phyloP scores from a whole-genome alignment of 2,888 invertebrate genomes.

The Torymus tubicola region DNA sequence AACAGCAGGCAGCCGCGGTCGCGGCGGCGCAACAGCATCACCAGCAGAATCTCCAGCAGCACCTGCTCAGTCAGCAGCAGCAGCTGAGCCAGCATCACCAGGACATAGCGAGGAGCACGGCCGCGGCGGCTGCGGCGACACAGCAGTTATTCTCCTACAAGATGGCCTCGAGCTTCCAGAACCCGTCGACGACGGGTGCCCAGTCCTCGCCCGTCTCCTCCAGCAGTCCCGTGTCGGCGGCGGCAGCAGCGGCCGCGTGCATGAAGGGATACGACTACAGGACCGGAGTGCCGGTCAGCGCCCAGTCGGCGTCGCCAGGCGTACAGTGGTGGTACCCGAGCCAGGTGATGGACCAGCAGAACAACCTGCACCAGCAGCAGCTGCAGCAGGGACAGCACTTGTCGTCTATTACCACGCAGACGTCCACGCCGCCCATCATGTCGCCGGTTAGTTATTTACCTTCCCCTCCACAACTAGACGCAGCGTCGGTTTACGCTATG shows the following conservation, averaged over 20 bases:
- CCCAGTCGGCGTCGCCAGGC: conserved; percentile 76
- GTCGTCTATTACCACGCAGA: conserved; percentile 73
- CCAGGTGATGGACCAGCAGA: conserved; percentile 80
- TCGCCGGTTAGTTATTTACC: conserved; percentile 69
- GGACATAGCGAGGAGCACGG: conserved; percentile 79
- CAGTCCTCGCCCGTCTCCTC: conserved; percentile 66
- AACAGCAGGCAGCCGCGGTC: conserved; percentile 76
- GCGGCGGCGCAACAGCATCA: conserved; percentile 74
- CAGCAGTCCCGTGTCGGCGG: conserved; percentile 80
- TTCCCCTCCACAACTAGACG: too few relatives aligned
- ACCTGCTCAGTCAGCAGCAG: conserved; percentile 71
- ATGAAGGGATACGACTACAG: conserved; percentile 84
- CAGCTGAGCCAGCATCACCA: conserved; percentile 75
- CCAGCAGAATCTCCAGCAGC: conserved; percentile 63
- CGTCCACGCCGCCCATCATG: conserved; percentile 74
- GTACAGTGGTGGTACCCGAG: conserved; percentile 88
- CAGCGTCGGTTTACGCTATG: not conserved
- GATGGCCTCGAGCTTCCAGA: conserved; percentile 90
- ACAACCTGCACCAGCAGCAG: conserved; percentile 80
- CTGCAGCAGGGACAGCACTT: conserved; percentile 78
- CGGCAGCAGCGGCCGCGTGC: conserved; percentile 79
- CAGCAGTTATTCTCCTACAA: conserved; percentile 91
- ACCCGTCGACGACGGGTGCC: conserved; percentile 83
- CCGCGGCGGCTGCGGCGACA: conserved; percentile 79
- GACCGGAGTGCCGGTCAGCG: conserved; percentile 76